These are phyloP conservation scores for Drosophila willistoni DNA, from an alignment of 1,140 invertebrate genomes.

Conservation along the genomic window DNA sequence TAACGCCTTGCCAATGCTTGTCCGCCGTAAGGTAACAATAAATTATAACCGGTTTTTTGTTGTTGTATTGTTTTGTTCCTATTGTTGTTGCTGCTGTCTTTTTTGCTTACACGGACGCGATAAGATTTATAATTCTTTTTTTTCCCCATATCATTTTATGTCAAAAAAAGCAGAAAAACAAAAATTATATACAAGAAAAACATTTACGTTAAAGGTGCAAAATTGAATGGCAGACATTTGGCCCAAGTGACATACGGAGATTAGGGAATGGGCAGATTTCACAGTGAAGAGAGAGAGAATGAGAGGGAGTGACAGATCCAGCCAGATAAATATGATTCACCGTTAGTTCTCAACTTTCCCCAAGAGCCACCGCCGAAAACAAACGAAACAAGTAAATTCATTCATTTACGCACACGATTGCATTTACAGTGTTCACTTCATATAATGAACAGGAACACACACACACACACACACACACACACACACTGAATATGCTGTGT, in stretches of 20 bases:
- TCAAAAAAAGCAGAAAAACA: constrained; percentile 41
- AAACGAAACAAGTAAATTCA: constrained; percentile 45
- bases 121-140: constrained; percentile 40
- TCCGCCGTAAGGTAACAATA: constrained; percentile 47
- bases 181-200: constrained; percentile 21
- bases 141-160: constrained; percentile 11
- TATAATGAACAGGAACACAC: constrained; percentile 12
- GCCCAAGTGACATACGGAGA: neutral
- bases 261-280: neutral
- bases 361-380: constrained; percentile 26
- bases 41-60: constrained; percentile 61
- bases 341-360: constrained; percentile 48
- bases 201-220: constrained; percentile 41
- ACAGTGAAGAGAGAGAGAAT: neutral
- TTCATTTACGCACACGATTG: constrained; percentile 37
- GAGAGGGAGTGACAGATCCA: neutral
- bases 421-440: neutral
- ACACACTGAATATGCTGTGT: neutral
- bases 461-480: too few relatives aligned
- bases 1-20: constrained; percentile 35
- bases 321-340: constrained; percentile 47
- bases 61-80: constrained; percentile 32
- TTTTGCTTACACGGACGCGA: constrained; percentile 33
- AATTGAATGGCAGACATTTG: constrained; percentile 25
- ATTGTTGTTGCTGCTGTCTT: constrained; percentile 17